Conservation (phyloP, 2,888 invertebrate species). For the Leptinotarsa peninsularis region DNA sequence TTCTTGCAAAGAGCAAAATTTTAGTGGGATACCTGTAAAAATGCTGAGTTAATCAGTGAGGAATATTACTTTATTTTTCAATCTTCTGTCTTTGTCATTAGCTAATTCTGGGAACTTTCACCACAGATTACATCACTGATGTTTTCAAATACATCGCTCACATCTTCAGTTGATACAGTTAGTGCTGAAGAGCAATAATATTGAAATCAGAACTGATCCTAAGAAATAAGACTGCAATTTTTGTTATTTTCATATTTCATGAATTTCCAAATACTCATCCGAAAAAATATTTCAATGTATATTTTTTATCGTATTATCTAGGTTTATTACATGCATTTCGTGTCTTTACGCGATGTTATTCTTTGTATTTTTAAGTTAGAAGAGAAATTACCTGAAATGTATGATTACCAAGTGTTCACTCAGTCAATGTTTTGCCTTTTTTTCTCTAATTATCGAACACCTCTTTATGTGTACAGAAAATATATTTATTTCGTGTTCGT, state of each 20-base stretch:
- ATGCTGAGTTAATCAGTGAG: no score
- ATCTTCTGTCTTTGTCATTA: background rate
- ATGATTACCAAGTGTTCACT: constrained; percentile 62
- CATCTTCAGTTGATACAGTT: constrained; percentile 5
- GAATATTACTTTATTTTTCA: background rate
- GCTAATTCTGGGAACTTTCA: no score
- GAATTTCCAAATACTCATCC: constrained; percentile 59
- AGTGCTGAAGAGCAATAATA: constrained; percentile 29
- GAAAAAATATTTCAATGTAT: constrained; percentile 51
- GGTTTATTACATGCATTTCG: constrained; percentile 45
- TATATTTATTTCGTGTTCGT: constrained; percentile 58
- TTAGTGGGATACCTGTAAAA: no score
- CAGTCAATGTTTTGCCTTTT: constrained; percentile 57
- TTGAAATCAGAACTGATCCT: constrained; percentile 29
- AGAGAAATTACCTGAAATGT: constrained; percentile 57
- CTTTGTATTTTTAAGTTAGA: constrained; percentile 47
- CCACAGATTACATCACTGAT: background rate
- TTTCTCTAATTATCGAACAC: constrained; percentile 41
- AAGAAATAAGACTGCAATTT: constrained; percentile 47
- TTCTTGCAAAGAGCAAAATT: no score
- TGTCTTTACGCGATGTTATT: constrained; percentile 45
- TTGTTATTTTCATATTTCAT: constrained; percentile 50
- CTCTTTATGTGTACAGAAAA: constrained; percentile 58
- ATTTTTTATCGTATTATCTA: constrained; percentile 54
- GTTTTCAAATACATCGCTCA: background rate